Base-by-base conservation (phyloP, 2,888 invertebrate genomes). In the Tetropium fuscum region DNA sequence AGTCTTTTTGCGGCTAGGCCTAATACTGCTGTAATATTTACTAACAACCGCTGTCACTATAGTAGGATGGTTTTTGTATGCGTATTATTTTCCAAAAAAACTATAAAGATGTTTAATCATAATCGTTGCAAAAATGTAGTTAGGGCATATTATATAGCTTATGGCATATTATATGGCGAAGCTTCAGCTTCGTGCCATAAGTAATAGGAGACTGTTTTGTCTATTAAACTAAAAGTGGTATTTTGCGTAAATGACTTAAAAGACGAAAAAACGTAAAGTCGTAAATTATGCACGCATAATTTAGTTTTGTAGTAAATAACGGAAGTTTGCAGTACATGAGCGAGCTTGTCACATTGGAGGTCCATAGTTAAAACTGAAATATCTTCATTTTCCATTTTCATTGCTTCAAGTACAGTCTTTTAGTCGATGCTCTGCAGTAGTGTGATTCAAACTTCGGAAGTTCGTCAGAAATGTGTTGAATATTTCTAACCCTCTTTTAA, bases 291-390 rank as follows among this genome's bases (percentile, higher is more conserved):
- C 1, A 62, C 58, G 22, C 48, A 51, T 27, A 64, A 55, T 34
- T 64, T 67, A 7, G 60, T 64, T 58, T 66, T 64, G 32, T 61
- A 64, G 41, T 66, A 64, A 49, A 66, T 53, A 11, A 57, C 59
- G 20, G 45, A 27, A 19, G 58, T 58, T 34, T 49, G 16, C 10
- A 64, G 22, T 11, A 40, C 36, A 38, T 58, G 60, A 16, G 57
- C 45, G 1, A 54, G 41, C 32, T 32, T 32, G 3, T n/a, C 32
- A 8, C n/a, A 27, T 13, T 30, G 40, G 40, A 40, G 44, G 44
- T 19, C 58, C 47, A 40, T 36, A 18, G 53, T 58, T 13, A 54
- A 40, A 11, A 53, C 45, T 51, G 49, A 48, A 38, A 51, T 53
- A n/a, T 18, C 44, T 44, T 54, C 22, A 53, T 22, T 54, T 47